Evolutionary conservation across 2,113 vertebrate genomes (phyloP).

Genomic region (Cyprinus carpio): DNA sequence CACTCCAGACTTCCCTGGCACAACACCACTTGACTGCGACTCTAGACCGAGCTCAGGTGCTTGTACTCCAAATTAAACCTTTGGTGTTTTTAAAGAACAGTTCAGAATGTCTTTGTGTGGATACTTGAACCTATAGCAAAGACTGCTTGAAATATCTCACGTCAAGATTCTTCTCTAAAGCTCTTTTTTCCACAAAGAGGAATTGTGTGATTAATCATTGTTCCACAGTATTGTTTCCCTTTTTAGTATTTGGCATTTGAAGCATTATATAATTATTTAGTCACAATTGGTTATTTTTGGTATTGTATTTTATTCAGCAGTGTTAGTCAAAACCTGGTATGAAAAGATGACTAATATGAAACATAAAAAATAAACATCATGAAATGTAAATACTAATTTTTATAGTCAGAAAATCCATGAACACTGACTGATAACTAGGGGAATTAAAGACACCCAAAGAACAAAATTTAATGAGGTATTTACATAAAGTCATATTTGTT

Average conservation of each 20-base stretch:
- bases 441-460: background rate
- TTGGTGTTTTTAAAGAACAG: background rate
- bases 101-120: background rate
- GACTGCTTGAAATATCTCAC: background rate
- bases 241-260: conserved; percentile 33
- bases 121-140: background rate
- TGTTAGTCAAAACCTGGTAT: background rate
- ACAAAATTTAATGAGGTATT: background rate
- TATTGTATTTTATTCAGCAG: background rate
- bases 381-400: background rate
- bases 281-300: conserved; percentile 30
- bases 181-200: conserved; percentile 9
- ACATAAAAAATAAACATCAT: background rate
- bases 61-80: background rate
- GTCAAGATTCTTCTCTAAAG: conserved; percentile 28
- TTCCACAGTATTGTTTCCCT: conserved; percentile 25
- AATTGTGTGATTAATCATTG: conserved; percentile 41
- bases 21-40: conserved; percentile 70
- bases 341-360: background rate
- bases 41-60: conserved; percentile 81
- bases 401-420: background rate
- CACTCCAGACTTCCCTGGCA: conserved; percentile 66
- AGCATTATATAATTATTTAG: conserved; percentile 31
- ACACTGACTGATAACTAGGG: background rate
- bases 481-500: background rate